Evolutionary conservation across 2,113 vertebrate species (phyloP).

Genomic region (Silurus meridionalis): DNA sequence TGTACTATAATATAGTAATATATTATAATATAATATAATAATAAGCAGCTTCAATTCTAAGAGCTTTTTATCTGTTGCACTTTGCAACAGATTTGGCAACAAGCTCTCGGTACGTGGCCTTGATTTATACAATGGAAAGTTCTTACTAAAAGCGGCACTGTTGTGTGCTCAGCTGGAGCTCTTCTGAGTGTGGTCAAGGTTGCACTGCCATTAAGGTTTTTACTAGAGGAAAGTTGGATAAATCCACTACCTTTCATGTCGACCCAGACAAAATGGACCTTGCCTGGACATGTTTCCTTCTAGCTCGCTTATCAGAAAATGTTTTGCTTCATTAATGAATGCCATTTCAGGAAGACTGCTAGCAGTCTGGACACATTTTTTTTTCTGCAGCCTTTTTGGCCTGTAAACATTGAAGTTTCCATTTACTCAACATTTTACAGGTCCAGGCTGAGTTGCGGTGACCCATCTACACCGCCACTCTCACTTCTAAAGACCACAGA

Average conservation of each 20-base stretch:
- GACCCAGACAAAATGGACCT: background rate
- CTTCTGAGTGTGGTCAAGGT: background rate
- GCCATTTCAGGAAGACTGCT: background rate
- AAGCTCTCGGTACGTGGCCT: background rate
- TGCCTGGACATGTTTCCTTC: background rate
- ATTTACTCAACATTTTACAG: background rate
- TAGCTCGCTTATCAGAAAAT: background rate
- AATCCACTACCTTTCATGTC: background rate
- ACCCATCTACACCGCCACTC: background rate
- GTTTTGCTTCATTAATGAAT: background rate
- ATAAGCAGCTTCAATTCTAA: background rate
- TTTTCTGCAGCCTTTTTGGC: background rate
- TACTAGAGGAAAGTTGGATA: no score
- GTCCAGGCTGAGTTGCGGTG: background rate
- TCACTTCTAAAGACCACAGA: background rate
- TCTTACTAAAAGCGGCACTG: background rate
- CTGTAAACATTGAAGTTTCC: background rate
- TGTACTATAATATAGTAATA: background rate
- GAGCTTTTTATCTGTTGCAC: background rate
- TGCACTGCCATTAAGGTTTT: background rate
- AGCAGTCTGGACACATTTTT: background rate
- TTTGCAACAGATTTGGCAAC: background rate
- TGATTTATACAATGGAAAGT: background rate
- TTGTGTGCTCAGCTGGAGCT: background rate
- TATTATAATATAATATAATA: no score